These are phyloP conservation scores for Tinamus major DNA, from an alignment of 2,797 vertebrate species.

Conservation along the genomic window DNA sequence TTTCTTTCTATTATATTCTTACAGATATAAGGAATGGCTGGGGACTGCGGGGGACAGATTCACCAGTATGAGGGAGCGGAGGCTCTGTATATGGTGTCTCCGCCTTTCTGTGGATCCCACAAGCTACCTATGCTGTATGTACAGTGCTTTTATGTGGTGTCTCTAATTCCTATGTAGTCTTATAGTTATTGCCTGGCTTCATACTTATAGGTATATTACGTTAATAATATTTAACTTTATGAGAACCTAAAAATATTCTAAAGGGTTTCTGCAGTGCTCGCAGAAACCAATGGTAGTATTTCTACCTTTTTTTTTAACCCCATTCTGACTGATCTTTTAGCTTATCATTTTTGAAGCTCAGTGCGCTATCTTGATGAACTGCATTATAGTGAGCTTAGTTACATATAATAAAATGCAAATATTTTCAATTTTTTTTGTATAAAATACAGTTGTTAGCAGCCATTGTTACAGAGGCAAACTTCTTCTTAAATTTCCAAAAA, in stretches of 20 bases:
- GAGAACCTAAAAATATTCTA: background rate
- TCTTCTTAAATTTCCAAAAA: background rate
- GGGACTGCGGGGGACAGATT: background rate
- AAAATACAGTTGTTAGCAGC: background rate
- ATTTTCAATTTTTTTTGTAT: background rate
- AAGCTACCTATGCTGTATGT: background rate
- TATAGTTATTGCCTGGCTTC: background rate
- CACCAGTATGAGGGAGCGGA: background rate
- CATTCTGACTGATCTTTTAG: background rate
- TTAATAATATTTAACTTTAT: background rate
- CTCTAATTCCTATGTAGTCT: background rate
- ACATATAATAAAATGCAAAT: background rate
- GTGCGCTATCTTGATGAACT: background rate
- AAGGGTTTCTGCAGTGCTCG: background rate
- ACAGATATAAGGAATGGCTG: constrained; percentile 18
- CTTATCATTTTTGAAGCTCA: background rate
- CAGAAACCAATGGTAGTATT: background rate
- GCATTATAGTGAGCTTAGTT: background rate
- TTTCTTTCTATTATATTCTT: constrained; percentile 44
- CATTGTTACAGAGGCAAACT: background rate
- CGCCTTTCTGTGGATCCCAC: background rate
- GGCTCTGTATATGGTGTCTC: background rate
- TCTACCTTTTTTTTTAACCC: background rate
- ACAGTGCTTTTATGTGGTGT: background rate
- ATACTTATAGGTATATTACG: background rate